phyloP scores from a whole-genome alignment of 1,140 invertebrate species.

The Pseudomyrmex pallidus region DNA sequence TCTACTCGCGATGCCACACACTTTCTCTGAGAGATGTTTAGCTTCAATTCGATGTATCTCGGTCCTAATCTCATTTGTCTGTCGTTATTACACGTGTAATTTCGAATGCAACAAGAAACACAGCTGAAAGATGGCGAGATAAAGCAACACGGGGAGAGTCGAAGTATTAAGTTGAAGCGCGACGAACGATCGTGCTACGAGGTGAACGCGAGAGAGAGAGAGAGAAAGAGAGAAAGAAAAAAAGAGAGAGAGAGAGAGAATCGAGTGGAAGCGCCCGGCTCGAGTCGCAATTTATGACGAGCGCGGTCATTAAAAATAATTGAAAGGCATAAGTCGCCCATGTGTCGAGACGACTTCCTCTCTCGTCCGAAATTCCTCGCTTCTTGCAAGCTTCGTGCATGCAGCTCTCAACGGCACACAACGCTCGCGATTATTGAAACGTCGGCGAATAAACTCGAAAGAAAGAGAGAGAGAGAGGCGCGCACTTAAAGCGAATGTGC shows the following conservation, averaged over 20 bases:
- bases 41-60: background rate
- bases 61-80: conserved; percentile 4
- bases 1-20: background rate
- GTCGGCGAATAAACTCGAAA: background rate
- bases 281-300: conserved; percentile 20
- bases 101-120: conserved; percentile 19
- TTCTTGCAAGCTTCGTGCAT: conserved; percentile 11
- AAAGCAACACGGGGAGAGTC: conserved; percentile 13
- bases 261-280: background rate
- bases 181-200: background rate
- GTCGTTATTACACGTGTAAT: conserved; percentile 19
- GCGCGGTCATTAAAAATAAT: conserved; percentile 45
- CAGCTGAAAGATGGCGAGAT: conserved; percentile 12
- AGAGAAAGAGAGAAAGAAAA: background rate
- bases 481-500: background rate
- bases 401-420: background rate
- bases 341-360: conserved; percentile 16
- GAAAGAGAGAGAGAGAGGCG: background rate
- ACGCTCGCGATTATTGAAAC: conserved; percentile 23
- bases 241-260: conserved; percentile 1
- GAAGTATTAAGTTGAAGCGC: background rate
- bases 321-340: conserved; percentile 30
- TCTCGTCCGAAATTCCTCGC: conserved; percentile 38
- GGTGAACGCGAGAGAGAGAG: background rate
- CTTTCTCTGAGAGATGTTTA: conserved; percentile 20